Base-by-base conservation (phyloP, 2,888 invertebrate species). In the Lordiphosa fenestrarum region DNA sequence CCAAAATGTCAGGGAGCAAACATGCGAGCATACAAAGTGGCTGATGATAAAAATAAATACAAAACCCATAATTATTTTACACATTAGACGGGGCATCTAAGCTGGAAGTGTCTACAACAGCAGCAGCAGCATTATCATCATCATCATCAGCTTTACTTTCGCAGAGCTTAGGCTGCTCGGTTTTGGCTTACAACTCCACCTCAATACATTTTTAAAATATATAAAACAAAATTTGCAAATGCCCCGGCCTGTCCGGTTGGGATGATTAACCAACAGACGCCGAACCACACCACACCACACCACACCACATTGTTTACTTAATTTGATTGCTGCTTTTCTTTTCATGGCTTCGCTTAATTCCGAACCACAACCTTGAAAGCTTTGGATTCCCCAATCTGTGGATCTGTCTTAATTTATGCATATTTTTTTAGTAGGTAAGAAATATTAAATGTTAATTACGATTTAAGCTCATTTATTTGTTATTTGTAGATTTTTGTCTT, bases 391-490 rank as follows among this genome's bases (percentile, higher is more conserved):
- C 49, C 44, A 33, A 33, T 44, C 33, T 33, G 33, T 33, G 44
- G 19, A 33, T 44, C 15, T 44, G 44, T 33, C 15, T 44, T 55
- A 48, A 55, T 55, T 55, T 55, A 55, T 55, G 49, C 42, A 54
- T 54, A 48, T 41, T 47, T 53, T 46, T 37, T 15, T 47, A 47
- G 21, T 47, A 35, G 35, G 7, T 47, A 35, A 33, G 21, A 30
- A 44, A 44, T 47, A 37, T 47, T 37, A 36, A 47, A 47, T 47
- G 35, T 35, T 47, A 49, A 38, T 49, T 36, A 49, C 33, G 33
- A 44, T 44, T 49, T 47, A 19, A 36, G 47, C 47, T 47, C 36
- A 36, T 47, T 47, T 23, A 35, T 36, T 47, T 21, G 47, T 23
- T 33, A 33, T 13, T 47, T 47, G 35, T 47, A 13, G 19, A 46